These are phyloP conservation scores for Acleris sparsana DNA, from an alignment of 2,888 invertebrate genomes.

Conservation along the genomic window DNA sequence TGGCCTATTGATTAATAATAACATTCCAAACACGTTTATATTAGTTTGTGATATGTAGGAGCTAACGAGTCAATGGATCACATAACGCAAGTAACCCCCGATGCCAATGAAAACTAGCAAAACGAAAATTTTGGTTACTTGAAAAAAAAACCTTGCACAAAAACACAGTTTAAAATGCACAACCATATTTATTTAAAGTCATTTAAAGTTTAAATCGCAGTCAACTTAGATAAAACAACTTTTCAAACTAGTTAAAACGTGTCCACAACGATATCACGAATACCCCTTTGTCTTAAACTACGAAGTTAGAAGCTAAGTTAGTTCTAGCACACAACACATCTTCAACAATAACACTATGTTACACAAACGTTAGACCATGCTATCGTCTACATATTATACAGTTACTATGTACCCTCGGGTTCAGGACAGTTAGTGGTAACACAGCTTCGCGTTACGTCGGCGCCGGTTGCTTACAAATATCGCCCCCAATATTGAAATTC, in stretches of 20 bases:
- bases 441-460: background rate
- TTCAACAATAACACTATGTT: conserved; percentile 23
- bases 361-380: conserved; percentile 28
- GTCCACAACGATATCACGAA: background rate
- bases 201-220: background rate
- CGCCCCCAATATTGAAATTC: background rate
- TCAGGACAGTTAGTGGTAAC: conserved; percentile 7
- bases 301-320: conserved; percentile 23
- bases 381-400: conserved; percentile 25
- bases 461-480: conserved; percentile 8
- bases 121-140: too few relatives aligned
- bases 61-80: too few relatives aligned
- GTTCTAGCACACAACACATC: conserved; percentile 27
- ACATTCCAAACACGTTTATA: background rate
- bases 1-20: background rate
- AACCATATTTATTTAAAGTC: background rate
- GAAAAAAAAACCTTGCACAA: too few relatives aligned
- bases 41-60: background rate
- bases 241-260: background rate
- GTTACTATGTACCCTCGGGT: background rate
- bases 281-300: conserved; percentile 12
- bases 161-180: too few relatives aligned
- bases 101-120: too few relatives aligned
- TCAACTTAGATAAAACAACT: background rate
- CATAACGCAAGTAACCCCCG: too few relatives aligned